A percentile compares a stretch with the other conserved stretches of the same genome.
phyloP scores from a whole-genome alignment of 2,113 vertebrate genomes.

The Okapia johnstoni region DNA sequence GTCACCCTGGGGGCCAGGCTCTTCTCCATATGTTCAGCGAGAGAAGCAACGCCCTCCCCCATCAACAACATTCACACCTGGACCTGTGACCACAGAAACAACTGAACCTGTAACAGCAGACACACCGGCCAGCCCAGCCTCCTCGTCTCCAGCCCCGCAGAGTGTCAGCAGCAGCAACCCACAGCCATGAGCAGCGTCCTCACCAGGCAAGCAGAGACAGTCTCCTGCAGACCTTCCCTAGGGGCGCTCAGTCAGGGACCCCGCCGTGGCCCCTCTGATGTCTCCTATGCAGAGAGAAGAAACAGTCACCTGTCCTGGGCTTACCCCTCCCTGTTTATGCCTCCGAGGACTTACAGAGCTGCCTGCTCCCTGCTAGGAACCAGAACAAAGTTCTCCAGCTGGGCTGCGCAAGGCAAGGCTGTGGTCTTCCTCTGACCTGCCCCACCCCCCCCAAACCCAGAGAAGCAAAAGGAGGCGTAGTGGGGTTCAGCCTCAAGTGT shows the following conservation, averaged over 20 bases:
- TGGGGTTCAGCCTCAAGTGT: neutral
- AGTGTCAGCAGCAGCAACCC: neutral
- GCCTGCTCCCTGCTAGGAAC: rapidly evolving
- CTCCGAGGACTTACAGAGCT: neutral
- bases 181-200: neutral
- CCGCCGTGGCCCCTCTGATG: rapidly evolving
- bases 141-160: neutral
- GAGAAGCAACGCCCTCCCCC: neutral
- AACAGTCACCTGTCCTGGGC: neutral
- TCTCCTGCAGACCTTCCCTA: neutral
- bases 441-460: too few relatives aligned
- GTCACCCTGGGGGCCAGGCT: rapidly evolving
- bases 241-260: rapidly evolving
- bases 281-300: neutral
- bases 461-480: neutral
- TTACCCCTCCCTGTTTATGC: rapidly evolving
- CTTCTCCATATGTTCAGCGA: neutral
- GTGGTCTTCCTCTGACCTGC: neutral
- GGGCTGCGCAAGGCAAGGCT: neutral
- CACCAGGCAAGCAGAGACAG: neutral
- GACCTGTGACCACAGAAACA: neutral
- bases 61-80: neutral
- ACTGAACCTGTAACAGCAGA: neutral
- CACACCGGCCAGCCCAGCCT: rapidly evolving
- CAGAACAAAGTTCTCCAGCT: neutral